Percentiles rank a stretch among this genome's conserved stretches.
Evolutionary conservation across 2,888 invertebrate species (phyloP).

Genomic region (Cepaea hortensis): DNA sequence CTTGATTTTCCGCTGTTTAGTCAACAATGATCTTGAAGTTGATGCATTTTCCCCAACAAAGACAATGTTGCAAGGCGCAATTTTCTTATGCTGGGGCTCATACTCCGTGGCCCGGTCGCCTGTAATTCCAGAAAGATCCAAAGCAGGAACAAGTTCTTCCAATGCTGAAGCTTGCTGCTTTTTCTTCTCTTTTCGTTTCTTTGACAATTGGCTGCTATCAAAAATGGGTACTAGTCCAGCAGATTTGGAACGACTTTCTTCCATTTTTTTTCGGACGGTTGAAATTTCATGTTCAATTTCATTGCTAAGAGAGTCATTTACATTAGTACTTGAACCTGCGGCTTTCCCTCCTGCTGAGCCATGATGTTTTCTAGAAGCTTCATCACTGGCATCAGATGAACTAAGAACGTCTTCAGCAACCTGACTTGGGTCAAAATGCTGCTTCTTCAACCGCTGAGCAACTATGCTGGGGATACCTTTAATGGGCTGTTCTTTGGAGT

Average conservation of each 20-base stretch:
- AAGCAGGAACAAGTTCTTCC: constrained; percentile 51
- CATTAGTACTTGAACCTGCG: neutral
- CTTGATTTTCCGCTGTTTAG: constrained; percentile 59
- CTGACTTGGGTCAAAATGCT: constrained; percentile 42
- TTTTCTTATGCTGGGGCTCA: constrained; percentile 56
- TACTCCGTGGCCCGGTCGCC: constrained; percentile 58
- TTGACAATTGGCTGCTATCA: constrained; percentile 53
- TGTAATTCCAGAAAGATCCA: constrained; percentile 63
- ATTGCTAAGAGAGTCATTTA: constrained; percentile 26
- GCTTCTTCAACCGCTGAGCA: constrained; percentile 57
- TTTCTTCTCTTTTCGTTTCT: constrained; percentile 50
- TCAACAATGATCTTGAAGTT: constrained; percentile 60
- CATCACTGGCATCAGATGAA: neutral
- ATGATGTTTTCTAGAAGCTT: neutral
- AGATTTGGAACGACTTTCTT: constrained; percentile 36
- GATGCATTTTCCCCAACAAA: constrained; percentile 68
- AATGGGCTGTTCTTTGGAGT: constrained; percentile 50
- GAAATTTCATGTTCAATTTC: constrained; percentile 50
- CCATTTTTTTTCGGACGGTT: constrained; percentile 46
- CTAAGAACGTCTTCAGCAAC: constrained; percentile 31
- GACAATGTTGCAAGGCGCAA: constrained; percentile 64
- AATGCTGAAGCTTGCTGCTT: constrained; percentile 25
- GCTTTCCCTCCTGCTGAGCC: neutral
- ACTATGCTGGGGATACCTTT: constrained; percentile 62
- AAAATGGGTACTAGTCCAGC: constrained; percentile 48